Base-by-base conservation (phyloP, 1,140 invertebrate species). In the Drosophila pandora region DNA sequence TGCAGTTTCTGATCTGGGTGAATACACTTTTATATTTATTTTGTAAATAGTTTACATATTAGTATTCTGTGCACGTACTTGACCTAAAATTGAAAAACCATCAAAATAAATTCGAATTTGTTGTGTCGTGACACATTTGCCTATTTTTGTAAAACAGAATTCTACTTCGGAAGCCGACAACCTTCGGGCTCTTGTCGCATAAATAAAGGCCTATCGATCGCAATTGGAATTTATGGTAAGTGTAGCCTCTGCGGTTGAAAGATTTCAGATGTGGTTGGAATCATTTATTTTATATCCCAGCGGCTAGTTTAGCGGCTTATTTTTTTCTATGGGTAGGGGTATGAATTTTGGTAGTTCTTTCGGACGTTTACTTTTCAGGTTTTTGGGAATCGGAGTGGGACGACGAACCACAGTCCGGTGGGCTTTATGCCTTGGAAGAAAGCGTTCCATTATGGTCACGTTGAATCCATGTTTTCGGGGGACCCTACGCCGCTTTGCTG, bases 81-180 rank as follows among this genome's bases (percentile, higher is more conserved):
- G 83, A 87, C 83, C 83, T 53, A 85, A 77, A 87, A 87, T 68
- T 49, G 78, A 64, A 71, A 78, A 88, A 52, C 79, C 39, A 79
- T 75, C 48, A 5, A 69, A 68, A 45, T 43, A 57, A 53, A 67
- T 52, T 57, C 7, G 10, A 58, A 21, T 28, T 50, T 6, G 22
- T 21, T 9, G 43, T 48, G 47, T 63, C 54, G 73, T 81, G 78
- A 80, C 78, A 76, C 65, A 71, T 68, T 76, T 70, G 47, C 60
- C 78, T 74, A 75, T 74, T 87, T 77, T 53, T 65, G 48, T 56
- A 65, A 34, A 47, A 28, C 37, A 76, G 68, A 81, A 76, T 47
- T 65, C 53, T 48, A 43, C 13, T 37, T 37, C 10, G 53, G 50
- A 34, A 21, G 17, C 3, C 32, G 32, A 39, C 60, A 76, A 41